Percentiles rank a stretch among this genome's conserved stretches.
These are phyloP conservation scores for Drosophila pectinifera DNA, from an alignment of 1,140 invertebrate species.

Conservation along the genomic window DNA sequence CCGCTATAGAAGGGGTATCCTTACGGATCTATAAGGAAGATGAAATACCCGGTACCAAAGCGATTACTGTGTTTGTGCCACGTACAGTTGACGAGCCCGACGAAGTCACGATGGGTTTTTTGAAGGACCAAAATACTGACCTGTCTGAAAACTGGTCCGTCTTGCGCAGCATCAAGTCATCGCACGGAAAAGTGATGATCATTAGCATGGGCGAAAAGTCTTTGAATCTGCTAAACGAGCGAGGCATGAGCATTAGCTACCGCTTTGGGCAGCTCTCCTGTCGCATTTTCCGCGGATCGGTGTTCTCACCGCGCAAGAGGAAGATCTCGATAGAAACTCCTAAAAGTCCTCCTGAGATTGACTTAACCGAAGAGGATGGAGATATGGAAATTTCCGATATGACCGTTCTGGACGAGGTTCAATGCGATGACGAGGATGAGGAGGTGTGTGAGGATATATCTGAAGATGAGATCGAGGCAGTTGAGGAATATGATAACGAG, in stretches of 20 bases:
- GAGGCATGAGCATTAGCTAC: slow-evolving; percentile 7
- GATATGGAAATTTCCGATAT: neutral
- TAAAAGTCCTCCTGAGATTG: slow-evolving; percentile 3
- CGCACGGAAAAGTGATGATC: neutral
- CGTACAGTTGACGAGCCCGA: neutral
- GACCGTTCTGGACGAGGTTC: slow-evolving; percentile 9
- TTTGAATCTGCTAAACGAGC: neutral
- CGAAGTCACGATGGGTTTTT: neutral
- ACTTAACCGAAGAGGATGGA: slow-evolving; percentile 18
- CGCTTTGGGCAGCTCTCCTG: slow-evolving; percentile 11
- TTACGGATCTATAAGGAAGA: neutral
- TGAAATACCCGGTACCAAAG: neutral
- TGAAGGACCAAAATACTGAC: slow-evolving; percentile 17
- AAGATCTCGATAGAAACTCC: neutral
- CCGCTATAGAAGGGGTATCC: neutral
- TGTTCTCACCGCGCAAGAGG: neutral
- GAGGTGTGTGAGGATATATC: too few relatives aligned
- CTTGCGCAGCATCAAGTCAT: neutral
- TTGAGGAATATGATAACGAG: neutral
- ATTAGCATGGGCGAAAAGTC: slow-evolving; percentile 2
- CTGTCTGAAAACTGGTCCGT: slow-evolving; percentile 7
- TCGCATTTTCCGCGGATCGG: neutral
- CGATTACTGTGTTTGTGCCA: neutral
- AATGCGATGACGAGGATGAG: slow-evolving; percentile 8
- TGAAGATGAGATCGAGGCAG: neutral